phyloP scores from a whole-genome alignment of 2,888 invertebrate species.

The Keiferia lycopersicella region DNA sequence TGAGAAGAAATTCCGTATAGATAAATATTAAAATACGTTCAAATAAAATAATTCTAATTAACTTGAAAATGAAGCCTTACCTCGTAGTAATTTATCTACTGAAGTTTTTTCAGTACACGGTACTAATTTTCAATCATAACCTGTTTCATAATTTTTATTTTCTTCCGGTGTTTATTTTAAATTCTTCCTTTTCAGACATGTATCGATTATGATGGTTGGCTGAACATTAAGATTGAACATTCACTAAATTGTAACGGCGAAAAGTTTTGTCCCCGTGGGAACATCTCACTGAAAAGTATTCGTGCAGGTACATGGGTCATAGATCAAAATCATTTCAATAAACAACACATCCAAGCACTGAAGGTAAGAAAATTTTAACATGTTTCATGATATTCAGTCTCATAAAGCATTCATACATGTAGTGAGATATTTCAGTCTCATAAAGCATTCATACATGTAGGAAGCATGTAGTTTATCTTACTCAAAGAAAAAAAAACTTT shows the following conservation, averaged over 20 bases:
- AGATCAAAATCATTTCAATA: conserved; percentile 82
- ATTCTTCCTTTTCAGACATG: conserved; percentile 50
- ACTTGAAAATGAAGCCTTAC: conserved; percentile 27
- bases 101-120: conserved; percentile 43
- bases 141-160: background rate
- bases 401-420: no score
- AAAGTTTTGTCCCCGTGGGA: conserved; percentile 84
- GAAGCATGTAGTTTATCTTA: background rate
- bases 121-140: conserved; percentile 31
- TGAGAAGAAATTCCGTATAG: background rate
- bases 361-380: conserved; percentile 75
- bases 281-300: conserved; percentile 86
- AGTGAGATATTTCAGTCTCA: no score
- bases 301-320: conserved; percentile 83
- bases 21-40: background rate
- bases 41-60: conserved; percentile 17
- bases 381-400: no score
- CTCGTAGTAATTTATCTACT: conserved; percentile 31
- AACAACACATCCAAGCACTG: conserved; percentile 79
- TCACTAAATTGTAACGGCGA: conserved; percentile 80
- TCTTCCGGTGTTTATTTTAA: background rate
- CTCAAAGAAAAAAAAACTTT: no score
- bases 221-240: conserved; percentile 86
- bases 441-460: no score
- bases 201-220: conserved; percentile 88